These are phyloP conservation scores for Thinocorus orbignyianus DNA, from an alignment of 2,113 vertebrate species.

Conservation along the genomic window DNA sequence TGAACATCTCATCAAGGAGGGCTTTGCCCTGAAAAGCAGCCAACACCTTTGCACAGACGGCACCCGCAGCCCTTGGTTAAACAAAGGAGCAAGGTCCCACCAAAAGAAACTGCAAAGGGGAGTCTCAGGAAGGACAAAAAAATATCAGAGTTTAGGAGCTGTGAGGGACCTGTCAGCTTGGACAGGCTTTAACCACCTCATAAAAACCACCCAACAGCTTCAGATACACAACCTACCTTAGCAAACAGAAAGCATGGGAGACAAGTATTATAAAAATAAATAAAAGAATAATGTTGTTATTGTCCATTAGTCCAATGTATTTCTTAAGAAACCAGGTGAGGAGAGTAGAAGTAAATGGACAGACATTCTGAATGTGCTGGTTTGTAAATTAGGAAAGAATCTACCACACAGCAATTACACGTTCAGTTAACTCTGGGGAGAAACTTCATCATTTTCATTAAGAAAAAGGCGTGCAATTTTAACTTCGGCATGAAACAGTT, in stretches of 20 bases:
- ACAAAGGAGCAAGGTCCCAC: rapidly evolving
- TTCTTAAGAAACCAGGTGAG: background rate
- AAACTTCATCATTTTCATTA: constrained; percentile 20
- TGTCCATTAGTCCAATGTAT: background rate
- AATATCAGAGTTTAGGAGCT: background rate
- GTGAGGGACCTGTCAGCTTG: background rate
- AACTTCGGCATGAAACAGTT: constrained; percentile 15
- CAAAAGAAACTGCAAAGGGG: background rate
- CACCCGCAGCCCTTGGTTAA: background rate
- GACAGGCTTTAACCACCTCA: background rate
- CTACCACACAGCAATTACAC: background rate
- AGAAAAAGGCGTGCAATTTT: constrained; percentile 39
- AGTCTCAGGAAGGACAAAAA: background rate
- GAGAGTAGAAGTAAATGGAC: background rate
- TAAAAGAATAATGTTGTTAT: background rate
- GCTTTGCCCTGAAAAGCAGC: background rate
- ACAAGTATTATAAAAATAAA: background rate
- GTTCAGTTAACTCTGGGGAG: constrained; percentile 33
- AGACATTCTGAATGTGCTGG: background rate
- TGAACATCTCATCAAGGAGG: rapidly evolving
- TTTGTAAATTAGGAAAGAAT: background rate
- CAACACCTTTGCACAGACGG: background rate
- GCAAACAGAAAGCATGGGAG: background rate
- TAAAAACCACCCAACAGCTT: background rate
- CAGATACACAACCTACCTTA: background rate